These are phyloP conservation scores for Sepiola atlantica DNA, from an alignment of 2,888 invertebrate species.

Conservation along the genomic window DNA sequence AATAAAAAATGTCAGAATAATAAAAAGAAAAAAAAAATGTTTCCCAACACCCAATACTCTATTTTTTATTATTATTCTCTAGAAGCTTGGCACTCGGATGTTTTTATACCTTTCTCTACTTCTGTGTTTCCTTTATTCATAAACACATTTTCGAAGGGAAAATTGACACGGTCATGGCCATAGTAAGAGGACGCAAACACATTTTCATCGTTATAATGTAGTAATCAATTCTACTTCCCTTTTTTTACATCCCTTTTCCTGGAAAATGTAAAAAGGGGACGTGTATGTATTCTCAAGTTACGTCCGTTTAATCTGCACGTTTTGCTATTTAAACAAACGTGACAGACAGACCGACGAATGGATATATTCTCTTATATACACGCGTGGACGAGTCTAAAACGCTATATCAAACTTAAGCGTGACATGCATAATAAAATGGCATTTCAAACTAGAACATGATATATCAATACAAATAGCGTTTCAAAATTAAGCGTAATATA, in stretches of 20 bases:
- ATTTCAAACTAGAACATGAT: no score
- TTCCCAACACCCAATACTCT: background rate
- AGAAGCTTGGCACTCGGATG: background rate
- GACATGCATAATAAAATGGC: no score
- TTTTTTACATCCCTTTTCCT: conserved; percentile 5
- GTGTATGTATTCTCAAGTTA: no score
- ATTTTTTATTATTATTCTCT: background rate
- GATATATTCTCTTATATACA: no score
- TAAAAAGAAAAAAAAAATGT: background rate
- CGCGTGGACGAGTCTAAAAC: no score
- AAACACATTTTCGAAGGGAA: background rate
- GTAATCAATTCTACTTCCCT: background rate
- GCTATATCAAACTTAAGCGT: no score
- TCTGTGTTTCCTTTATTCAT: background rate
- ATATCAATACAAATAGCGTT: no score
- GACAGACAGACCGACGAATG: no score
- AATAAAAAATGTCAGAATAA: background rate
- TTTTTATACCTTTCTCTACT: background rate
- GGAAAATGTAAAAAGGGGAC: background rate
- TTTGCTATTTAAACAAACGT: no score
- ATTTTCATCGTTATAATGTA: background rate
- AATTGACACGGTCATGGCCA: background rate
- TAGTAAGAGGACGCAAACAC: background rate
- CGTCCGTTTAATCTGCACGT: no score
- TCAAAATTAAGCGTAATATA: no score